Base-by-base conservation (phyloP, 2,888 invertebrate species). In the Syrphus vitripennis region DNA sequence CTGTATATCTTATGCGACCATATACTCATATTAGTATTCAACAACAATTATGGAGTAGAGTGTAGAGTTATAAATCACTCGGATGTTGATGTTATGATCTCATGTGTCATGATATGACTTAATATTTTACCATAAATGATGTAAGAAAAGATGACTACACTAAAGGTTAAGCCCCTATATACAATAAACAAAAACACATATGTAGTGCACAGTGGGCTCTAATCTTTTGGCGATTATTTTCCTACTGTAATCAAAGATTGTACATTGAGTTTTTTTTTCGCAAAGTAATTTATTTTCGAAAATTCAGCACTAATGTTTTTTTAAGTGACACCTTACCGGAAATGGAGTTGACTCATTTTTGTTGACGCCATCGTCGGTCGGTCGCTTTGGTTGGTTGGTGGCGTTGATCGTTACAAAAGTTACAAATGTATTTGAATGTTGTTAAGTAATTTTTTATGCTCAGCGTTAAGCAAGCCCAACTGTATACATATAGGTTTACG, bases 51-150 rank as follows among this genome's bases (percentile, higher is more conserved):
- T 31, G 10, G n/a, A 14, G 14, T 57, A 34, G 34, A 34, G 48
- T 45, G 26, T 42, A 26, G 42, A 31, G 65, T 29, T 40, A 67
- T 34, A 72, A 67, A 34, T 77, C 65, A 57, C 48, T 55, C 14
- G 14, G n/a, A 37, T 83, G 75, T 77, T 86, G n/a, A 37, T 83
- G 75, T 77, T 86, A 40, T 82, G 86, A 82, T 82, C 82, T 82
- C 72, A 70, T 78, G 55, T 82, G 86, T 82, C 86, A 70, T 65
- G 69, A 78, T 50, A 70, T 59, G 69, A 65, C 72, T 70, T 82
- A 86, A 86, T 86, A 78, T 82, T 82, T 67, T 77, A 40, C 69
- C 48, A 40, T 40, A 84, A 65, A 71, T 76, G 75, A 76, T 76
- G 71, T 81, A 59, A 83, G 75, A 50, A 26, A 21, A 31, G n/a